Conservation (phyloP, 2,888 invertebrate genomes). For the Tachina grossa region DNA sequence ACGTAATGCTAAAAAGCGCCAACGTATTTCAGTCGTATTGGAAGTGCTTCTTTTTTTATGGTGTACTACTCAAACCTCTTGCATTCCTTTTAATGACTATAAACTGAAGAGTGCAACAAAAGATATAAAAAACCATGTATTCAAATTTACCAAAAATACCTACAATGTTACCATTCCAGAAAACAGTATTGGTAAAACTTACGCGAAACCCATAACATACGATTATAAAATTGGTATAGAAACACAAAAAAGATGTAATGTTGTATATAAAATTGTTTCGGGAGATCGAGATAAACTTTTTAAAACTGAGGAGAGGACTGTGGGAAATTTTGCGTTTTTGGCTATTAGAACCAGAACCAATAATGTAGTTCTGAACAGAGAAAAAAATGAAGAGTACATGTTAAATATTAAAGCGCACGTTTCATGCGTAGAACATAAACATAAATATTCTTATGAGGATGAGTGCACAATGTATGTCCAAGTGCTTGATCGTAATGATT, state of each 20-base stretch:
- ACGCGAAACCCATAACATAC: slow-evolving; percentile 87
- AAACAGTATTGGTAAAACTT: slow-evolving; percentile 95
- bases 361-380: slow-evolving; percentile 95
- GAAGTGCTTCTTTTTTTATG: slow-evolving; percentile 52
- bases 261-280: slow-evolving; percentile 93
- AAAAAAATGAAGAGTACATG: slow-evolving; percentile 92
- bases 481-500: slow-evolving; percentile 93
- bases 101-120: slow-evolving; percentile 40
- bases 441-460: slow-evolving; percentile 84
- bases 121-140: slow-evolving; percentile 75
- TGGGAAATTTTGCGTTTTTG: slow-evolving; percentile 98
- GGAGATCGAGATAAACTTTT: slow-evolving; percentile 96
- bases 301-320: slow-evolving; percentile 93
- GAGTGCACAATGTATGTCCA: slow-evolving; percentile 88
- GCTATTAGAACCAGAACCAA: slow-evolving; percentile 94
- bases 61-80: slow-evolving; percentile 19
- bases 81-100: slow-evolving; percentile 30
- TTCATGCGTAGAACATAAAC: slow-evolving; percentile 63
- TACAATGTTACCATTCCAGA: slow-evolving; percentile 97
- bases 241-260: slow-evolving; percentile 84
- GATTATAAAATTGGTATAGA: slow-evolving; percentile 92
- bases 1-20: slow-evolving; percentile 32
- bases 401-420: slow-evolving; percentile 90
- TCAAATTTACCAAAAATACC: slow-evolving; percentile 88
- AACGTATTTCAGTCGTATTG: slow-evolving; percentile 48